Percentiles rank a stretch among this genome's conserved stretches.
Conservation (phyloP, 2,888 invertebrate genomes). For the Andrena praecox region DNA sequence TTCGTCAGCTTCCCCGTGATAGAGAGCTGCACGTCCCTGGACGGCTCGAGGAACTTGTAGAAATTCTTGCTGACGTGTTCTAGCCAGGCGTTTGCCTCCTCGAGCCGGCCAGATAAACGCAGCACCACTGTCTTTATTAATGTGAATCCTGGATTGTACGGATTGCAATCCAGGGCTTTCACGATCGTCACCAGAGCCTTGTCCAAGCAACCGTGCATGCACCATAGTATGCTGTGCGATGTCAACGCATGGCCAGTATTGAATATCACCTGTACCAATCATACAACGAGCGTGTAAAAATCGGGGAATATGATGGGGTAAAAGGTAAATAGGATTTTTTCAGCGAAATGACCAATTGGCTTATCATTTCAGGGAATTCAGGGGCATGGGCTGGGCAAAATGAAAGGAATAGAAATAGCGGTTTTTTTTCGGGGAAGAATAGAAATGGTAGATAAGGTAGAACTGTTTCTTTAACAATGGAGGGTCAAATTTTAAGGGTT, state of each 20-base stretch:
- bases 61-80: constrained; percentile 65
- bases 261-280: constrained; percentile 56
- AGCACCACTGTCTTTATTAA: constrained; percentile 68
- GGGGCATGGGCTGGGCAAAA: too few relatives aligned
- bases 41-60: constrained; percentile 63
- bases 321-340: background rate
- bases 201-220: constrained; percentile 70
- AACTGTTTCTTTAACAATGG: too few relatives aligned
- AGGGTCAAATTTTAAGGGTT: too few relatives aligned
- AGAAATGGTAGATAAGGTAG: too few relatives aligned
- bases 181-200: constrained; percentile 69
- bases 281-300: background rate
- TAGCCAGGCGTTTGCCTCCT: constrained; percentile 69
- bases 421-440: too few relatives aligned
- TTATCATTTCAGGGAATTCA: too few relatives aligned
- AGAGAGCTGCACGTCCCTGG: constrained; percentile 55
- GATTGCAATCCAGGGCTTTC: constrained; percentile 72
- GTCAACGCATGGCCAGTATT: constrained; percentile 64
- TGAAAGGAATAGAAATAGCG: too few relatives aligned
- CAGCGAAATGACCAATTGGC: too few relatives aligned
- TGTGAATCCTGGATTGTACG: constrained; percentile 73
- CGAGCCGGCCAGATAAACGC: constrained; percentile 68
- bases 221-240: constrained; percentile 68
- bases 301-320: background rate
- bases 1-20: constrained; percentile 66